These are phyloP conservation scores for Silurus meridionalis DNA, from an alignment of 2,113 vertebrate genomes.

Conservation along the genomic window DNA sequence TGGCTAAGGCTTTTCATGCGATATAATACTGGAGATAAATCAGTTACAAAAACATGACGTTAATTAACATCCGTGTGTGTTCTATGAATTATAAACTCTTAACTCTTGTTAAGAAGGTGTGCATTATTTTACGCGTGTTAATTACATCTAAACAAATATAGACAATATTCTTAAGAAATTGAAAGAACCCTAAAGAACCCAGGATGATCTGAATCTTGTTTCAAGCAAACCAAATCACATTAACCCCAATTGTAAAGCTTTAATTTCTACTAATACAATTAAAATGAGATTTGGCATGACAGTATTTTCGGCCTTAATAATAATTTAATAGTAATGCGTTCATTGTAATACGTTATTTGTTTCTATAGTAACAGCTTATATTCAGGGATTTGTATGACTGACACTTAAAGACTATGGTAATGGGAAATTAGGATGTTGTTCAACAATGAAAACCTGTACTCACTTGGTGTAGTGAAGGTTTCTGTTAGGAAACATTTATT, in stretches of 20 bases:
- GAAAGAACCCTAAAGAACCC: too few relatives aligned
- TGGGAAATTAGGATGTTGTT: not conserved
- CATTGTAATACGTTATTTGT: too few relatives aligned
- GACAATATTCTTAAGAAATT: too few relatives aligned
- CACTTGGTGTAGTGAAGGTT: not conserved
- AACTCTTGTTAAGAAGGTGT: not conserved
- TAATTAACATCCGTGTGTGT: not conserved
- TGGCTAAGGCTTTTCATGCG: not conserved
- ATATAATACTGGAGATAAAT: not conserved
- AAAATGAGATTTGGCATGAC: too few relatives aligned
- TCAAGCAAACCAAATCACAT: too few relatives aligned
- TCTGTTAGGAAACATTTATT: not conserved
- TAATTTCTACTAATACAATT: too few relatives aligned
- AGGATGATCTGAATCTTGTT: too few relatives aligned
- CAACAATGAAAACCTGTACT: not conserved
- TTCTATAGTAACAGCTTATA: not conserved
- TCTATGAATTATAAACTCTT: not conserved
- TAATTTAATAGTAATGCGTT: too few relatives aligned
- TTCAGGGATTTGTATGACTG: not conserved
- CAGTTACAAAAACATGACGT: not conserved
- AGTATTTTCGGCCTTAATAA: too few relatives aligned
- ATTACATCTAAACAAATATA: not conserved
- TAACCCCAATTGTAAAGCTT: too few relatives aligned
- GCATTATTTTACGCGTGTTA: not conserved
- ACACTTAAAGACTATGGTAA: not conserved